Evolutionary conservation across 2,888 invertebrate species (phyloP), one percentile per base, ranked within the genome.

Genomic region (Branchinecta sandiegonensis): DNA sequence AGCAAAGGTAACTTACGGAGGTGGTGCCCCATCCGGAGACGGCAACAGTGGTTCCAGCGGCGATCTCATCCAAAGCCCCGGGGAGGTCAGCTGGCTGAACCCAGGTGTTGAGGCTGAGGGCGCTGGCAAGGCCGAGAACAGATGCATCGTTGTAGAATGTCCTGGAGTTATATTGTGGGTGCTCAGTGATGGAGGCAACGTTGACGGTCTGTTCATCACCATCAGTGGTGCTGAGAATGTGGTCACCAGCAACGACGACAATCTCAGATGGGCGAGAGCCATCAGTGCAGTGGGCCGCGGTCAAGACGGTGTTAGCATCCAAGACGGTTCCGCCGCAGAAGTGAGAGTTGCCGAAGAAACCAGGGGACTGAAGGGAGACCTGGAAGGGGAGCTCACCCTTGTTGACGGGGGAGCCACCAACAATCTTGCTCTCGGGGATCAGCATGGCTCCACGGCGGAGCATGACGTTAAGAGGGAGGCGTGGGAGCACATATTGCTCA

Each of bases 141-240:
- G 86, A 88, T 69, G 89, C 86, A 73, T 89, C 88, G 74, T 88
- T 79, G 37, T 12, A 47, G 48, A 47, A 65, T 14, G 69, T 69
- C n/a, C n/a, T 13, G 10, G 68, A 47, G 46, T 65, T 48, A 48
- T 65, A 69, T 2, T 69, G 17, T 9, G 65, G 48, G 50, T 69
- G 67, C 50, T 67, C 67, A 50, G 56, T 65, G 65, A 65, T 46
- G 11, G 47, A 46, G 17, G 47, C 17, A 12, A 69, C 69, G 11
- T 10, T n/a, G 10, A 48, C 13, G 11, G 48, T 23, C 46, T 69
- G 69, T 65, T 69, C 69, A 37, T 64, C 14, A 46, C 69, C 68
- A n/a, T 66, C 66, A 8, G 17, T 50, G 5, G 47, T n/a, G 48
- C 48, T 65, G 48, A 69, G 47, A 48, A 65, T 56, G 48, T 69